Base-by-base conservation (phyloP, 2,888 invertebrate species). In the Drosophila suboccidentalis region DNA sequence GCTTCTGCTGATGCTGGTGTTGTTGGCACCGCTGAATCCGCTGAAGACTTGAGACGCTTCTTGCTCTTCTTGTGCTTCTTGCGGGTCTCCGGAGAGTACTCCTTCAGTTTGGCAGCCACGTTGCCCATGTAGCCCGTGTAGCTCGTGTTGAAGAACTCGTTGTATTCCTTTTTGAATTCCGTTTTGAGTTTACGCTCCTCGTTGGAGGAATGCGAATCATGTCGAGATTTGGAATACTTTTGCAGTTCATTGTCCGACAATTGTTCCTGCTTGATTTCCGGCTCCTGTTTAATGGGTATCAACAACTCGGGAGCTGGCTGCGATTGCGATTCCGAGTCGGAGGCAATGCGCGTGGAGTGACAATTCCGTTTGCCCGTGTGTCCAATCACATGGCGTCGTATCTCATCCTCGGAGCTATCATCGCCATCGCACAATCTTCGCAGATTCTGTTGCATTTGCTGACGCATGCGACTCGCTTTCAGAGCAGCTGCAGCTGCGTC, bases 31-130 rank as follows among this genome's bases (percentile, higher is more conserved):
- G 19, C 19, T 19, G 55, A 49, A 29, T 80, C 78, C 8, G 82
- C 66, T 1, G 72, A 70, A 2, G 95, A 94, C 90, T 96, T 97
- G 78, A 96, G 95, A 32, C 96, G 95, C 92, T 96, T 97, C 90
- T 96, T 96, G 89, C 96, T 97, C 94, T 97, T 97, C 92, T 96
- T 97, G 90, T 97, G 97, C 90, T 96, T 97, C 90, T 95, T 96
- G 10, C 96, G 94, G 50, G 94, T 90, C 87, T 95, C 95, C 3
- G 91, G 93, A 78, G 92, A 93, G 92, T 90, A 93, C 39, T 86
- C 78, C 57, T 86, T 82, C 10, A 82, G 34, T 61, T 90, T 86
- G 19, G 66, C 51, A 1, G 60, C n/a, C 3, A 73, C 75, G 5
- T 78, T 81, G 19, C 59, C 66, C 1, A 67, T 70, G 34, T 69